These are phyloP conservation scores for Empis livida DNA, from an alignment of 2,888 invertebrate genomes.

Conservation along the genomic window DNA sequence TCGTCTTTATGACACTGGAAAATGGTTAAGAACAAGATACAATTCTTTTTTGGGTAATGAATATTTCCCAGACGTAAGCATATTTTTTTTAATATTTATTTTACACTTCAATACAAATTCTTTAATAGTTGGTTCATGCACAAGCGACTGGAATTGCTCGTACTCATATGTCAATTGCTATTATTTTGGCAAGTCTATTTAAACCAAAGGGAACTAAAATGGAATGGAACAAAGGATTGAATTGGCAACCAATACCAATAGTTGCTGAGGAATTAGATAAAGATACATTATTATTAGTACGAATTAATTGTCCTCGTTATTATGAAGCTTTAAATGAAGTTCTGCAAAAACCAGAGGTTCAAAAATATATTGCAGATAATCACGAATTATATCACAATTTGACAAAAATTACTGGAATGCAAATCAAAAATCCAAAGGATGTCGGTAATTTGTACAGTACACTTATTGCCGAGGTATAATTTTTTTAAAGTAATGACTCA, in stretches of 20 bases:
- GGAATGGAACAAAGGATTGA: slow-evolving; percentile 45
- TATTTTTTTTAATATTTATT: no score
- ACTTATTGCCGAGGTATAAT: slow-evolving; percentile 46
- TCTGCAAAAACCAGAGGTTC: slow-evolving; percentile 29
- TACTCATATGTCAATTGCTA: slow-evolving; percentile 57
- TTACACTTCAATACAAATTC: neutral
- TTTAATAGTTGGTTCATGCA: slow-evolving; percentile 42
- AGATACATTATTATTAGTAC: slow-evolving; percentile 53
- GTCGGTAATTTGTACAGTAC: slow-evolving; percentile 52
- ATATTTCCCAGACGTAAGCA: slow-evolving; percentile 41
- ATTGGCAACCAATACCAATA: slow-evolving; percentile 70
- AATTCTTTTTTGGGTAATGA: slow-evolving; percentile 44
- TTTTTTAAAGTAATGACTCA: no score
- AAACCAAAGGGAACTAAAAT: slow-evolving; percentile 43
- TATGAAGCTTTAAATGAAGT: slow-evolving; percentile 42
- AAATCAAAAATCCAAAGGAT: slow-evolving; percentile 46
- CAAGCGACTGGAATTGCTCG: slow-evolving; percentile 61
- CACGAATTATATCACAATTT: slow-evolving; percentile 40
- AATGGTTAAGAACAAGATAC: slow-evolving; percentile 51
- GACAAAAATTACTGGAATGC: slow-evolving; percentile 40
- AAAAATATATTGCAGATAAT: slow-evolving; percentile 36
- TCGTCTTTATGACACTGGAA: slow-evolving; percentile 51
- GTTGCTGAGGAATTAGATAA: slow-evolving; percentile 49
- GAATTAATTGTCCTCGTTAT: slow-evolving; percentile 49
- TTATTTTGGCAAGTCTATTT: slow-evolving; percentile 59